Percentiles rank a stretch among this genome's conserved stretches.
These are phyloP conservation scores for Penaeus chinensis DNA, from an alignment of 1,140 invertebrate genomes.

Conservation along the genomic window DNA sequence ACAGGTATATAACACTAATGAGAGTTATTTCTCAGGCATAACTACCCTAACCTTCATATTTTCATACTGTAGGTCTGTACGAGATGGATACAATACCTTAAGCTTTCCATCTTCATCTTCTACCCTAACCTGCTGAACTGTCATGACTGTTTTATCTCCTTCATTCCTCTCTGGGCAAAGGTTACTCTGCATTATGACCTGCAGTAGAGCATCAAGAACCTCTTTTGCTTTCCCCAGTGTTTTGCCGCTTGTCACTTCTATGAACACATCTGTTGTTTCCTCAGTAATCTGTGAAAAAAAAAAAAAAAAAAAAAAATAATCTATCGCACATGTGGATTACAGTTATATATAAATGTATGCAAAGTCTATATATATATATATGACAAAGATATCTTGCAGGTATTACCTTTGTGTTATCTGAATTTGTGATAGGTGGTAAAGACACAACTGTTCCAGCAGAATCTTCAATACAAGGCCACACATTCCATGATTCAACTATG, in stretches of 20 bases:
- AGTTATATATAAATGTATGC: neutral
- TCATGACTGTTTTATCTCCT: constrained; percentile 20
- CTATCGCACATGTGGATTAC: neutral
- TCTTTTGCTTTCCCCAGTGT: constrained; percentile 77
- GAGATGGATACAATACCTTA: constrained; percentile 41
- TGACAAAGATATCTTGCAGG: constrained; percentile 25
- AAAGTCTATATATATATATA: too few species aligned
- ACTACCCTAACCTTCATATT: constrained; percentile 33
- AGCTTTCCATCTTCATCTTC: constrained; percentile 39
- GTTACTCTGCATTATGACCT: constrained; percentile 74
- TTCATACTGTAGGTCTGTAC: constrained; percentile 25
- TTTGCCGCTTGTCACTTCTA: constrained; percentile 82
- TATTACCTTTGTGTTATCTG: constrained; percentile 80
- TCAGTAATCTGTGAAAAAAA: constrained; percentile 68
- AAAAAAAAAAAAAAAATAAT: neutral
- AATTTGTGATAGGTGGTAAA: constrained; percentile 86
- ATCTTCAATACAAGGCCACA: constrained; percentile 80
- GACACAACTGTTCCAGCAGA: constrained; percentile 77
- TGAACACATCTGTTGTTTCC: constrained; percentile 76
- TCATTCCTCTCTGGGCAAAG: constrained; percentile 66
- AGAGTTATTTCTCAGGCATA: constrained; percentile 35
- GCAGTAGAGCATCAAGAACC: constrained; percentile 77
- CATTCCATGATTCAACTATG: constrained; percentile 78
- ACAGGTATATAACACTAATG: neutral
- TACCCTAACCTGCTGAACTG: constrained; percentile 44